These are phyloP conservation scores for Globodera ellingtonae DNA, from an alignment of 1,140 invertebrate genomes.

Conservation along the genomic window DNA sequence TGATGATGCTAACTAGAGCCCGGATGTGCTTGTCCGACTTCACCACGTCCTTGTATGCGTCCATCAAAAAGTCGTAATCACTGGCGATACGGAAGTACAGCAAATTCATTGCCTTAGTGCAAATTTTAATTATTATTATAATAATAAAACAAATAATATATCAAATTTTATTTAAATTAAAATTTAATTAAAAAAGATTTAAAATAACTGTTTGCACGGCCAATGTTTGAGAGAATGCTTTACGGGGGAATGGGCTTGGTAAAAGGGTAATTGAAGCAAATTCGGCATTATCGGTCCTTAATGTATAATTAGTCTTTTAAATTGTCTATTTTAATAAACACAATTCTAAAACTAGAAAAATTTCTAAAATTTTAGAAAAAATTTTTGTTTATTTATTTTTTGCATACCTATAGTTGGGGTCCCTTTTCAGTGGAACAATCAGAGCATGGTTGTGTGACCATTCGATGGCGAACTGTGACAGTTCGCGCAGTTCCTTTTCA, in stretches of 20 bases:
- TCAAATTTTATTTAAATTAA: neutral
- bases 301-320: too few relatives aligned
- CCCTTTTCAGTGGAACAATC: neutral
- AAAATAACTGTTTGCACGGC: neutral
- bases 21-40: neutral
- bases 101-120: neutral
- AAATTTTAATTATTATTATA: too few relatives aligned
- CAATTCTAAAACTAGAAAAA: too few relatives aligned
- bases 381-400: too few relatives aligned
- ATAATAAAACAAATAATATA: neutral
- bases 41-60: neutral
- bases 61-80: neutral
- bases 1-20: neutral
- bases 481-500: neutral
- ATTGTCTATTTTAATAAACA: too few relatives aligned
- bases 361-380: too few relatives aligned
- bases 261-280: neutral
- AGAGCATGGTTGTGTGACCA: neutral
- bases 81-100: neutral
- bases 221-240: neutral
- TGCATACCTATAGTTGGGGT: too few relatives aligned
- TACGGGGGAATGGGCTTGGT: neutral
- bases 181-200: neutral
- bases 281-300: neutral
- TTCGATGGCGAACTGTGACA: neutral